phyloP scores from a whole-genome alignment of 1,140 invertebrate species.

The Drosophila bocki region DNA sequence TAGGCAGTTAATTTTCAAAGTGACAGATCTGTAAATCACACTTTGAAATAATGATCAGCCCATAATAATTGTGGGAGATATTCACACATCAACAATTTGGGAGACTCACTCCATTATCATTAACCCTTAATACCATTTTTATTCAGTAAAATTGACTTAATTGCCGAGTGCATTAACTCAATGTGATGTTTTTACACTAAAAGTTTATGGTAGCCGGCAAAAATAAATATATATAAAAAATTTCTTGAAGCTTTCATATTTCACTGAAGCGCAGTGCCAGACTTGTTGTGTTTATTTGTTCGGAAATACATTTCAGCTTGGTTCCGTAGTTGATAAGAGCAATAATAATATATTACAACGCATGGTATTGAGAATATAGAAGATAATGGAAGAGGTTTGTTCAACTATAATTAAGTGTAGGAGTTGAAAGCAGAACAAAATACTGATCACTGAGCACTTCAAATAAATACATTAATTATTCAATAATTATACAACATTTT shows the following conservation, averaged over 20 bases:
- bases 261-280: not conserved
- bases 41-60: not conserved
- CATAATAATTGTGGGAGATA: slow-evolving; percentile 13
- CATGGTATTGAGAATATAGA: slow-evolving; percentile 11
- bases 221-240: not conserved
- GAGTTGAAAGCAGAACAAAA: not conserved
- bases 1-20: not conserved
- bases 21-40: not conserved
- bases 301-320: slow-evolving; percentile 5
- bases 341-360: not conserved
- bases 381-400: slow-evolving; percentile 7
- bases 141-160: not conserved
- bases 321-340: slow-evolving; percentile 23
- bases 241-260: not conserved
- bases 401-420: not conserved
- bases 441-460: not conserved
- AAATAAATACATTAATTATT: not conserved
- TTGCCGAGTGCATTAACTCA: slow-evolving; percentile 3
- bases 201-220: slow-evolving; percentile 3
- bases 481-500: not conserved
- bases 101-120: slow-evolving; percentile 12
- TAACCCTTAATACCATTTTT: slow-evolving; percentile 2
- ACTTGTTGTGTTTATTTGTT: slow-evolving; percentile 2
- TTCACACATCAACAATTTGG: slow-evolving; percentile 6
- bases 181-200: not conserved